phyloP scores from a whole-genome alignment of 2,113 vertebrate genomes.

The Illadopsis cleaveri region DNA sequence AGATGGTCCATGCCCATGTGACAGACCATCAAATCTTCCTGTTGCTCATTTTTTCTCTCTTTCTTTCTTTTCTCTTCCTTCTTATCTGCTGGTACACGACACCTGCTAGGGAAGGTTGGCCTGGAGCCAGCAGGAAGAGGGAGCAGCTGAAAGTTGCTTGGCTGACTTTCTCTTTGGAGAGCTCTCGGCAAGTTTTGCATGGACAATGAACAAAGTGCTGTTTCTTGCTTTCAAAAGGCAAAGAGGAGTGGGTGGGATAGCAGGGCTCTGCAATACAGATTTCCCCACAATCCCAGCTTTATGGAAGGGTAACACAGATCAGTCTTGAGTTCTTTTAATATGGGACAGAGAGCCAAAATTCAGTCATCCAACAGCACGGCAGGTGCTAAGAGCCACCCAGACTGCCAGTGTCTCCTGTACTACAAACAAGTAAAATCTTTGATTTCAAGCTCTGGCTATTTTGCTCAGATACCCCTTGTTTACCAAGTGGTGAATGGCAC shows the following conservation, averaged over 20 bases:
- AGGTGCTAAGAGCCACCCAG: constrained; percentile 61
- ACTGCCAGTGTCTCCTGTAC: neutral
- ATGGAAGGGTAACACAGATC: neutral
- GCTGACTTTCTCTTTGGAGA: constrained; percentile 36
- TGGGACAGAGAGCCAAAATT: constrained; percentile 12
- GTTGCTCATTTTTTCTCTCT: neutral
- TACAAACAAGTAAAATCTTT: constrained; percentile 58
- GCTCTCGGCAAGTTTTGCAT: neutral
- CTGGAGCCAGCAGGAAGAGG: constrained; percentile 34
- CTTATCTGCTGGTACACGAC: constrained; percentile 58
- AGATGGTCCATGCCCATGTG: neutral
- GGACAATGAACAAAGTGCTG: constrained; percentile 46
- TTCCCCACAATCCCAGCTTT: constrained; percentile 8
- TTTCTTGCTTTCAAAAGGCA: constrained; percentile 39
- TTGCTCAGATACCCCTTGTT: constrained; percentile 53
- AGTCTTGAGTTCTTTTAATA: neutral
- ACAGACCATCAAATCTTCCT: neutral
- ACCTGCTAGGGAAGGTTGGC: constrained; percentile 71
- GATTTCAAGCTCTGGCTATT: constrained; percentile 45
- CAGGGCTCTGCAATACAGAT: neutral
- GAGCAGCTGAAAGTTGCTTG: constrained; percentile 66
- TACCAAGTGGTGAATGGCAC: constrained; percentile 53
- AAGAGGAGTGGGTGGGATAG: neutral
- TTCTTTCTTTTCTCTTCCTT: neutral
- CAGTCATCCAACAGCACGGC: neutral